Percentiles rank a stretch among this genome's conserved stretches.
phyloP scores from a whole-genome alignment of 2,113 vertebrate genomes.

The Daphoenositta chrysoptera region DNA sequence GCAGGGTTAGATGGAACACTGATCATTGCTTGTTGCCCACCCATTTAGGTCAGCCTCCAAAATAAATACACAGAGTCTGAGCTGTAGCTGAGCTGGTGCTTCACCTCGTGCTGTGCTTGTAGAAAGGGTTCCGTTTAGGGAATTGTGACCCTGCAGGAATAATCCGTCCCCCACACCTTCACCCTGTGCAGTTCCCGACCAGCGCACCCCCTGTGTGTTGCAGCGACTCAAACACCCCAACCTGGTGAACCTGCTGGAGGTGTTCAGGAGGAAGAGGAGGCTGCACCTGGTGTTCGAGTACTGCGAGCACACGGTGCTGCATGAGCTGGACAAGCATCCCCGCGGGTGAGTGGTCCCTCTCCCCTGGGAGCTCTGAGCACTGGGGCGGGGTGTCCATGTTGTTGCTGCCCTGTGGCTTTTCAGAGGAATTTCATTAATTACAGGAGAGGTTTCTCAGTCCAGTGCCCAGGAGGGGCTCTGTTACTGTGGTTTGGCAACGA shows the following conservation, averaged over 20 bases:
- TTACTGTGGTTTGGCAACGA: background rate
- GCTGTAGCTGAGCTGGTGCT: background rate
- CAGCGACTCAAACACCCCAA: conserved; percentile 96
- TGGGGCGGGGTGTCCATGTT: accelerated
- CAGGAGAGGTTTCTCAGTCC: background rate
- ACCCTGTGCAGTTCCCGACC: background rate
- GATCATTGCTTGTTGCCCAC: background rate
- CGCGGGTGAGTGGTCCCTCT: conserved; percentile 76
- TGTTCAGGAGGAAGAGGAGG: conserved; percentile 88
- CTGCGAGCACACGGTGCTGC: conserved; percentile 92
- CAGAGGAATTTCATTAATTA: background rate
- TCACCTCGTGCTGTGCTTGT: accelerated
- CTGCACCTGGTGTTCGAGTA: conserved; percentile 96
- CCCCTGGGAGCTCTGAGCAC: background rate
- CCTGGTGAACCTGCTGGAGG: conserved; percentile 92
- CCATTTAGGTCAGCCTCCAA: background rate
- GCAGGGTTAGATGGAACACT: background rate
- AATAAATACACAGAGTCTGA: background rate
- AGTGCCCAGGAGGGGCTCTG: background rate
- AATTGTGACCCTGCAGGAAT: background rate
- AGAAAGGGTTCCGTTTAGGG: background rate
- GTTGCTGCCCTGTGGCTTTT: background rate
- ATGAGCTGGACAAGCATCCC: conserved; percentile 87
- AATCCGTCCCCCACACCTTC: background rate
- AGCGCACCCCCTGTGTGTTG: background rate